Percentiles rank a stretch among this genome's conserved stretches.
phyloP scores from a whole-genome alignment of 64 coral and sea anemone species.

The Pocillopora damicornis region DNA sequence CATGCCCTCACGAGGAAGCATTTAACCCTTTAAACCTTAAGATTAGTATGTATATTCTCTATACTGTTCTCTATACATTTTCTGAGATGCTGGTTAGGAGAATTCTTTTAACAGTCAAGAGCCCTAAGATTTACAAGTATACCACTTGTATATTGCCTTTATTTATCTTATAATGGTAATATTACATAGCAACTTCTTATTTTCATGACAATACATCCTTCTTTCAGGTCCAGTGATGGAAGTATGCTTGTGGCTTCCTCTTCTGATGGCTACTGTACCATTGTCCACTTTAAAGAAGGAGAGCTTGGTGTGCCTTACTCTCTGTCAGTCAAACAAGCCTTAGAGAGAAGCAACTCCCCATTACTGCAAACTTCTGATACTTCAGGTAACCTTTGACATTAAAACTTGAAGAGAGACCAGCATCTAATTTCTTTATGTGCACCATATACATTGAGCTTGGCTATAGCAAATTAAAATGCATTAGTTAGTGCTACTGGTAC shows the following conservation, averaged over 20 bases:
- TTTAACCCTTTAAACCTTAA: too few relatives aligned
- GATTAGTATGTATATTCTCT: too few relatives aligned
- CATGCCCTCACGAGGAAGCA: too few relatives aligned
- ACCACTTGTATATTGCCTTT: background rate
- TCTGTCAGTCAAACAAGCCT: slow-evolving; percentile 59
- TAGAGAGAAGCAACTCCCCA: slow-evolving; percentile 48
- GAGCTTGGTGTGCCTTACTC: slow-evolving; percentile 75
- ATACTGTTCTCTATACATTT: too few relatives aligned
- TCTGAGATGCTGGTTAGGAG: too few relatives aligned
- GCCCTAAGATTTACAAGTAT: too few relatives aligned
- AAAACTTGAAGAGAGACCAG: background rate
- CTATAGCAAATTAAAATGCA: too few relatives aligned
- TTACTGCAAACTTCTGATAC: slow-evolving; percentile 7
- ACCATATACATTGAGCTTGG: too few relatives aligned
- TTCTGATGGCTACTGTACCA: slow-evolving; percentile 90
- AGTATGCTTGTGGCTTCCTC: slow-evolving; percentile 72
- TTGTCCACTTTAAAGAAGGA: slow-evolving; percentile 68
- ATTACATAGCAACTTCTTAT: too few relatives aligned
- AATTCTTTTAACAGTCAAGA: too few relatives aligned
- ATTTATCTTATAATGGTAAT: background rate
- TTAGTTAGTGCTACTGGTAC: too few relatives aligned
- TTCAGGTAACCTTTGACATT: background rate
- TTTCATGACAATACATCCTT: background rate
- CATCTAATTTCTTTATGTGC: too few relatives aligned
- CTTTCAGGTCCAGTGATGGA: slow-evolving; percentile 81